Percentiles rank a stretch among this genome's conserved stretches.
These are phyloP conservation scores for Galerucella nymphaeae DNA, from an alignment of 2,888 invertebrate species.

Conservation along the genomic window DNA sequence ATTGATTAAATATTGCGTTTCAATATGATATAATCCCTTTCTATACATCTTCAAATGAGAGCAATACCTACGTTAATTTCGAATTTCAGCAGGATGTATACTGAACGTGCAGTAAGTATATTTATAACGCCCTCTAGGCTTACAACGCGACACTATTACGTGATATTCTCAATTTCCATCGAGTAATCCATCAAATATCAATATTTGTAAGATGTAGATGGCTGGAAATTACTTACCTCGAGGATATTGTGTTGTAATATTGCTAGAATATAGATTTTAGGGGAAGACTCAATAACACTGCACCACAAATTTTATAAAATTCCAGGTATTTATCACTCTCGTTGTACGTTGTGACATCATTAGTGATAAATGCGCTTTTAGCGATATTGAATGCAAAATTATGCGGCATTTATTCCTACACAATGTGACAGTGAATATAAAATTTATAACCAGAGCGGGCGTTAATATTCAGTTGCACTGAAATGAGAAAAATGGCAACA, in stretches of 20 bases:
- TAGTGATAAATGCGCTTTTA: slow-evolving; percentile 3
- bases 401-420: not conserved
- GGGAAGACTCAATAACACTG: not conserved
- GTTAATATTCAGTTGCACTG: too few relatives aligned
- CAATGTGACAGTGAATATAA: not conserved
- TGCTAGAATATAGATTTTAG: not conserved
- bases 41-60: slow-evolving; percentile 45
- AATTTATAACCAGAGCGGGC: too few relatives aligned
- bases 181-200: slow-evolving; percentile 21
- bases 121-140: slow-evolving; percentile 42
- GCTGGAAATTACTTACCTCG: slow-evolving; percentile 1
- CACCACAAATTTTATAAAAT: not conserved
- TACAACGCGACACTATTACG: slow-evolving; percentile 64
- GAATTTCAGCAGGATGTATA: slow-evolving; percentile 37
- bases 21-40: not conserved
- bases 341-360: not conserved
- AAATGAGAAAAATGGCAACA: too few relatives aligned
- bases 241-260: not conserved
- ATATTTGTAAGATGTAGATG: slow-evolving; percentile 20
- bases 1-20: not conserved
- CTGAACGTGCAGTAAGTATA: slow-evolving; percentile 43
- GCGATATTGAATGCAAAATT: slow-evolving; percentile 2
- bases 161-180: slow-evolving; percentile 20
- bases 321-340: not conserved
- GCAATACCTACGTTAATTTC: slow-evolving; percentile 40